Evolutionary conservation across 1,140 invertebrate species (phyloP).

Genomic region (Grapholita molesta): DNA sequence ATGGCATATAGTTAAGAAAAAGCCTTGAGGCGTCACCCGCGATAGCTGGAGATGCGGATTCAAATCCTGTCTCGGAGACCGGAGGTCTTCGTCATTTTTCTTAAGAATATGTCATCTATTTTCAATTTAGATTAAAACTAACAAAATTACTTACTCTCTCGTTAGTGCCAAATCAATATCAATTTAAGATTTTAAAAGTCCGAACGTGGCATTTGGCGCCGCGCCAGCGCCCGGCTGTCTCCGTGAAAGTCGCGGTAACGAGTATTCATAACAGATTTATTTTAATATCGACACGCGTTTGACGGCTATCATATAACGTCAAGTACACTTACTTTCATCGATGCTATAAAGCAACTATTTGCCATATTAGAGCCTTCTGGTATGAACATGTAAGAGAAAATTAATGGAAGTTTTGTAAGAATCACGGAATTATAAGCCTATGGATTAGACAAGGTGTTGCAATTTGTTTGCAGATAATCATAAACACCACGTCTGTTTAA

Average conservation of each 20-base stretch:
- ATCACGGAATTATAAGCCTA: too few species aligned
- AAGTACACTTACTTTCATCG: not conserved
- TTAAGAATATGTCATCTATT: too few species aligned
- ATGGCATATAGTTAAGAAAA: too few species aligned
- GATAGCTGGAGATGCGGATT: too few species aligned
- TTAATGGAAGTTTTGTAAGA: too few species aligned
- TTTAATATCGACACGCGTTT: not conserved
- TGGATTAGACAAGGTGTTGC: too few species aligned
- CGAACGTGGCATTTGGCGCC: not conserved
- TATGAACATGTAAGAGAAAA: too few species aligned
- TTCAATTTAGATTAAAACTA: too few species aligned
- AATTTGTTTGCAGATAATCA: not conserved
- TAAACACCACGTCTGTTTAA: not conserved
- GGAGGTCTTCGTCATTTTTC: too few species aligned
- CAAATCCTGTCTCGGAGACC: too few species aligned
- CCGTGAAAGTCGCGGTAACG: conserved; percentile 2
- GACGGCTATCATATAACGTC: not conserved
- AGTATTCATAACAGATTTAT: conserved; percentile 13
- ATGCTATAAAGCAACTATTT: not conserved
- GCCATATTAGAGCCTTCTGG: not conserved
- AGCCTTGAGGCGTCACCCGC: too few species aligned
- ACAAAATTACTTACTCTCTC: too few species aligned
- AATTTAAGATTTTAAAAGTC: not conserved
- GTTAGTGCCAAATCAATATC: not conserved
- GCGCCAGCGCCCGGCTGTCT: not conserved